Base-by-base conservation (phyloP, 2,113 vertebrate species). In the Epinephelus fuscoguttatus region DNA sequence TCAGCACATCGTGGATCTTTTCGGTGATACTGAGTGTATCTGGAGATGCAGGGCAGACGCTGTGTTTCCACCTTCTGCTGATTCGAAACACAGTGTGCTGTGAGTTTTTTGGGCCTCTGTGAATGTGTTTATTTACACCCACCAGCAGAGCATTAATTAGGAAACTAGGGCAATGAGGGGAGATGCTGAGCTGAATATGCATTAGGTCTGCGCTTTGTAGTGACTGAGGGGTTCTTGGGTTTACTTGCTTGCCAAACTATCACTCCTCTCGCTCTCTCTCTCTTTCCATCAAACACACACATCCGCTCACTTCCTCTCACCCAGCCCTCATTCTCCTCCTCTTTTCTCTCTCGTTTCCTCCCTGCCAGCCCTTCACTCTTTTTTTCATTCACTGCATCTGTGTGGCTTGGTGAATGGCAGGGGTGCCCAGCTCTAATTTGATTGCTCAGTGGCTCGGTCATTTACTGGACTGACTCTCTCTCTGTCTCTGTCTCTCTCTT, bases 131-230 rank as follows among this genome's bases (percentile, higher is more conserved):
- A 92, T 94, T 94, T 94, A 92, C 88, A 91, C 83, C 86, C 83
- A 85, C 81, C 80, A 91, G 85, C 86, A 79, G 85, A 92, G 92
- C 90, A 91, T 93, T 92, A 94, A 94, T 92, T 90, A 94, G 90
- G 87, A 94, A 95, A 91, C 92, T 93, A 70, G 93, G 92, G 88
- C 92, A 93, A 90, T 91, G 91, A 90, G 78, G 79, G 79, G 84
- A 93, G 88, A 93, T 70, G 91, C 92, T 94, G 91, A 90, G 92
- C 76, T 92, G 93, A 95, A 94, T 95, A 95, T 95, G 90, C 90
- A 94, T 95, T 86, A 95, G 92, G 87, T 62, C 78, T 78, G 78
- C 37, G 91, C 91, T 92, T 90, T 93, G 92, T 94, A 86, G 81
- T 69, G 80, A 86, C 73, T 91, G 89, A 88, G 90, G 85, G 82